These are phyloP conservation scores for Hedychridium roseum DNA, from an alignment of 2,888 invertebrate genomes.

Conservation along the genomic window DNA sequence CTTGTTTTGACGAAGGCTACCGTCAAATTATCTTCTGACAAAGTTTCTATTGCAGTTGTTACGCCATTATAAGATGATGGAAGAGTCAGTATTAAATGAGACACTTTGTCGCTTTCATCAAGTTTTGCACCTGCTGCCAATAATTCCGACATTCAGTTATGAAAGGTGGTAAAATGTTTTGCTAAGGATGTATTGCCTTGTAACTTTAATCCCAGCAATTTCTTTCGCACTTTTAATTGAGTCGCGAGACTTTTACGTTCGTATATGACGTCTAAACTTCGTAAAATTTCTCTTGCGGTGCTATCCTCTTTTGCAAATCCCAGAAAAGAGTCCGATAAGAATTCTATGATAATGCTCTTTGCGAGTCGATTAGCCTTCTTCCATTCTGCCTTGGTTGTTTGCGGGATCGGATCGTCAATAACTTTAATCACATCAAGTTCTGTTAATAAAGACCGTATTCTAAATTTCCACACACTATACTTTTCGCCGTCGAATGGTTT, in stretches of 20 bases:
- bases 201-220: constrained; percentile 31
- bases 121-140: constrained; percentile 49
- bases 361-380: constrained; percentile 15
- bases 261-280: constrained; percentile 26
- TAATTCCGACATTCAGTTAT: constrained; percentile 50
- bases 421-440: constrained; percentile 14
- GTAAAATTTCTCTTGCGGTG: constrained; percentile 23
- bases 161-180: constrained; percentile 49
- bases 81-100: constrained; percentile 52
- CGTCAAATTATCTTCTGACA: constrained; percentile 48
- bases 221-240: constrained; percentile 19
- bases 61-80: constrained; percentile 53
- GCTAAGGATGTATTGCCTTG: constrained; percentile 23
- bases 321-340: too few relatives aligned
- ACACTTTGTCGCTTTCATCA: constrained; percentile 53
- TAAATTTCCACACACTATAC: constrained; percentile 15
- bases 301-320: constrained; percentile 12
- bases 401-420: constrained; percentile 11
- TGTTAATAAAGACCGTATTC: constrained; percentile 14
- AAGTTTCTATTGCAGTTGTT: constrained; percentile 55
- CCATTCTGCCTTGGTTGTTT: not conserved
- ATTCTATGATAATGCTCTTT: constrained; percentile 22
- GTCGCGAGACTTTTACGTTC: constrained; percentile 33
- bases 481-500: too few relatives aligned
- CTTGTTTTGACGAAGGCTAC: constrained; percentile 52